Evolutionary conservation across 2,797 vertebrate species (phyloP).

Genomic region (Myotis vivesi): DNA sequence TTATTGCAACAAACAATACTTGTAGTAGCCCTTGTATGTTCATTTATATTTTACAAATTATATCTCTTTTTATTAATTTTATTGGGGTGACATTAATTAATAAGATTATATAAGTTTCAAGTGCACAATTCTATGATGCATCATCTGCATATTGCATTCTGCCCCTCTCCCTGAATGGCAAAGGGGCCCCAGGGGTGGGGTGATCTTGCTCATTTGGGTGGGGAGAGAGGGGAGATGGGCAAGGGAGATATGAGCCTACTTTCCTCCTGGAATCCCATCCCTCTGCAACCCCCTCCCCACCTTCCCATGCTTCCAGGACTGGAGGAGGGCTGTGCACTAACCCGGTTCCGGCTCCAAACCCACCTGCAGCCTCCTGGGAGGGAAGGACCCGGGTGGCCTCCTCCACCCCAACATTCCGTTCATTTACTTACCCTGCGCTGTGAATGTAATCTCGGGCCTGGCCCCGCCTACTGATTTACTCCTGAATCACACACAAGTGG

Average conservation of each 20-base stretch:
- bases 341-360: neutral
- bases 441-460: constrained; percentile 81
- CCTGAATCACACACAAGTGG: constrained; percentile 47
- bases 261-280: neutral
- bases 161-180: neutral
- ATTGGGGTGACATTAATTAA: neutral
- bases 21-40: neutral
- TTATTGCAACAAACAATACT: neutral
- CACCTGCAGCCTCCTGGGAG: neutral
- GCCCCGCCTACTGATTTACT: constrained; percentile 11
- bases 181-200: neutral
- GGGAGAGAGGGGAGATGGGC: neutral
- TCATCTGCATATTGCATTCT: neutral
- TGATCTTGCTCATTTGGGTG: too few relatives aligned
- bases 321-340: neutral
- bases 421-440: constrained; percentile 69
- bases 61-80: neutral
- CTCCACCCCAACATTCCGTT: constrained; percentile 72
- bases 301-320: neutral
- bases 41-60: neutral
- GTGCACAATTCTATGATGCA: neutral
- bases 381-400: neutral
- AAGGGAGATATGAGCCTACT: neutral
- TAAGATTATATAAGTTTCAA: too few relatives aligned
- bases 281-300: neutral